Evolutionary conservation across 2,888 invertebrate species (phyloP).

Genomic region (Nephrotoma flavescens): DNA sequence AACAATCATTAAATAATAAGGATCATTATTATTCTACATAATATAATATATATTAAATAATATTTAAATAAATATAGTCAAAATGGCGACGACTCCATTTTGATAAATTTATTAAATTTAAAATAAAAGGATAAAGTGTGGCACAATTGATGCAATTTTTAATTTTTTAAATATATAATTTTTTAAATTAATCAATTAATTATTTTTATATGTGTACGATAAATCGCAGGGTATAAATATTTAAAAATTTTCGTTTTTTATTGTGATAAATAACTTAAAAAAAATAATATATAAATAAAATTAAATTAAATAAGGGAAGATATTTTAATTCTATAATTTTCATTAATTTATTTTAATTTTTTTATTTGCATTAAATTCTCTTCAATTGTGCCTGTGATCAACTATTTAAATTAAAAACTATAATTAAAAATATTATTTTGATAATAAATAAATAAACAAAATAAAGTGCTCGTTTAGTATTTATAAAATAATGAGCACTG

Average conservation of each 20-base stretch:
- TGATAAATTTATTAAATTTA: not conserved
- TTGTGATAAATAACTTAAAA: slow-evolving; percentile 1
- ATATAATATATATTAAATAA: not conserved
- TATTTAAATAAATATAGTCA: not conserved
- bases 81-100: not conserved
- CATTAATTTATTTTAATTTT: not conserved
- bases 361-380: not conserved
- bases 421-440: not conserved
- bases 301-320: slow-evolving; percentile 1
- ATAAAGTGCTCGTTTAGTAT: slow-evolving; percentile 4
- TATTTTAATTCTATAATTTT: not conserved
- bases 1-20: slow-evolving; percentile 4
- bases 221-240: slow-evolving; percentile 2
- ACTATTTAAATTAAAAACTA: not conserved
- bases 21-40: not conserved
- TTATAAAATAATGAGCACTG: slow-evolving; percentile 6
- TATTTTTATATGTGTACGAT: not conserved
- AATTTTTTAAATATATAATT: not conserved
- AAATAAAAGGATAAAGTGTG: not conserved
- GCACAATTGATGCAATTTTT: slow-evolving; percentile 1
- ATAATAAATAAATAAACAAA: not conserved
- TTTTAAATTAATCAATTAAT: not conserved
- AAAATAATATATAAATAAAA: not conserved
- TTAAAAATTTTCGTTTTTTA: not conserved
- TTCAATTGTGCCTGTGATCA: not conserved